A percentile compares a stretch with the other conserved stretches of the same genome.
phyloP scores from a whole-genome alignment of 2,113 vertebrate genomes.

The Cephalopholis sonnerati region DNA sequence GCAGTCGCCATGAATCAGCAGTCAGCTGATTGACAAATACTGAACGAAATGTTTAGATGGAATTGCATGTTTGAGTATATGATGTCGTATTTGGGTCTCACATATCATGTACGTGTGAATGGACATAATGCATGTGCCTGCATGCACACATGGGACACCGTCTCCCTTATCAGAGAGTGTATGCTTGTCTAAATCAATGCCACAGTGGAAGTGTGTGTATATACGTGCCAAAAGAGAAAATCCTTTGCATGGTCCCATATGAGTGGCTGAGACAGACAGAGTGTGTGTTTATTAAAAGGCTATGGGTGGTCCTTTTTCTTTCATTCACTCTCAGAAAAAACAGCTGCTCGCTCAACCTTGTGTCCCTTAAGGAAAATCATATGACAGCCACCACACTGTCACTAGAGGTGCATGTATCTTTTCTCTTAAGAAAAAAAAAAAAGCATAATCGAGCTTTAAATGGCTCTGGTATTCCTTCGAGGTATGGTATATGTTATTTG shows the following conservation, averaged over 20 bases:
- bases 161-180: constrained; percentile 44
- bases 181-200: constrained; percentile 37
- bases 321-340: constrained; percentile 28
- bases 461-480: background rate
- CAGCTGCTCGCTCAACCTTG: constrained; percentile 17
- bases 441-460: background rate
- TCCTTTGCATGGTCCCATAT: constrained; percentile 36
- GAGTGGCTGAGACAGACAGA: constrained; percentile 36
- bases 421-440: background rate
- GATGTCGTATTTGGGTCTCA: constrained; percentile 42
- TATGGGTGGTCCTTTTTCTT: constrained; percentile 69
- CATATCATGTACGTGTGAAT: constrained; percentile 44
- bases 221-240: constrained; percentile 47
- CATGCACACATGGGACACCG: constrained; percentile 6
- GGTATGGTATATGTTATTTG: background rate
- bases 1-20: constrained; percentile 15
- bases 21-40: constrained; percentile 31
- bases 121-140: constrained; percentile 47
- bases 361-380: constrained; percentile 14
- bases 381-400: constrained; percentile 9
- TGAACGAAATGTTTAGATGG: constrained; percentile 31
- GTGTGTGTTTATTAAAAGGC: constrained; percentile 50
- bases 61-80: constrained; percentile 26
- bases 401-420: constrained; percentile 11
- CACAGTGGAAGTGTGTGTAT: constrained; percentile 37